Evolutionary conservation across 2,113 vertebrate species (phyloP), one percentile per base, ranked within the genome.

Genomic region (Melanerpes aurifrons): DNA sequence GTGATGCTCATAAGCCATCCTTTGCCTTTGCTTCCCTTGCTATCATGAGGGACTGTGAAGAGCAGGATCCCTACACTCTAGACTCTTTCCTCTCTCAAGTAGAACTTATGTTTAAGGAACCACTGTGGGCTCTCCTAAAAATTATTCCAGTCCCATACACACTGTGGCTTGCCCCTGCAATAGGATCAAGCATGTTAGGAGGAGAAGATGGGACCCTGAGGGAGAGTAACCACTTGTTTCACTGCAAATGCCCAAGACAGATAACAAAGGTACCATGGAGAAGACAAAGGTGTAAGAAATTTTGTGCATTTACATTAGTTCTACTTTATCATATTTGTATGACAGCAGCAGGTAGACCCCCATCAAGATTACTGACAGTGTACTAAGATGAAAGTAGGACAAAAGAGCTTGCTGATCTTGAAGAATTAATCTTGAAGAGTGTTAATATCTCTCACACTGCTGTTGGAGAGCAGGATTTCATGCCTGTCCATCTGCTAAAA

Each of bases 101-200:
- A 73, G 72, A 92, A 48, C 62, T 56, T 47, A 73, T 64, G 24
- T 74, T 26, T 61, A 69, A 50, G 80, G 35, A 40, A 56, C 81
- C 81, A 8, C 87, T 74, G 77, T 59, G 66, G 56, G 64, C 59
- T 77, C 29, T 88, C 62, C 73, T 12, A 1, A 59, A 81, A 87
- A 45, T 47, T 7, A 71, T 71, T 81, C 62, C 78, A 63, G 57
- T 71, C 87, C 81, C 81, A 77, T 59, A 81, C 95, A 95, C 81
- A 10, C 57, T 45, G 57, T 28, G 32, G 37, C 25, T 70, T 78
- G 50, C 83, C 81, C 76, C 77, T 89, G 84, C 66, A 89, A 66
- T 74, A 84, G 53, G 57, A 63, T 75, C 8, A 43, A 82, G 57
- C 1, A 2, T 2, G 40, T 25, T 16, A 16, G 73, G 40, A 86